Evolutionary conservation across 2,113 vertebrate genomes (phyloP), one percentile per base, ranked within the genome.

Genomic region (Micronisus gabar): DNA sequence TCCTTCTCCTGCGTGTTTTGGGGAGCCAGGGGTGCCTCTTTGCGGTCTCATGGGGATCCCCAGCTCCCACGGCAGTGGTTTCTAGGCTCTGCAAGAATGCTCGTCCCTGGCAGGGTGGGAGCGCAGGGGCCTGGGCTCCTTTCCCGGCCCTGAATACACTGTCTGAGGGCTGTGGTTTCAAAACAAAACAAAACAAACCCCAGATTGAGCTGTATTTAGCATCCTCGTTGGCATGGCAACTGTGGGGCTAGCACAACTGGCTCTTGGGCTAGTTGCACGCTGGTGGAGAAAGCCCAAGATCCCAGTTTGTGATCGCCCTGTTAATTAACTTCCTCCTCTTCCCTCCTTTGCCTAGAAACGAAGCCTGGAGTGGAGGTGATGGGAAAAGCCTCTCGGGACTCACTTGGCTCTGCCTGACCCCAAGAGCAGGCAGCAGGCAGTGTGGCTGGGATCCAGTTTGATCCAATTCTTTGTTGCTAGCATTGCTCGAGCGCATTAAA

Each of bases 321-420:
- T 58, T 91, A 38, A 81, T 70, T 74, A 50, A 95, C 36, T 63
- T 55, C 45, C 25, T 91, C 34, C 40, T 91, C 41, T 94, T 58
- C 23, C 21, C 52, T 8, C 3, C 14, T 43, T 34, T 45, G 7
- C 70, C 41, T 86, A 98, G 97, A 84, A 58, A 48, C 4, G 15
- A 96, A 96, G 26, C 41, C 94, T 58, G 81, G 58, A 85, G 40
- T 15, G n/a, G 90, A 95, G 79, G 41, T 0, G 1, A 70, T 13
- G 29, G 90, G 78, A 81, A 87, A 93, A 61, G 7, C 88, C 45
- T 91, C 90, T 27, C 47, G 70, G 27, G 94, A 96, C 71, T 96
- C 87, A 0, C 55, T 94, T 0, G 78, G 95, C 43, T 97, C 95
- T 15, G 75, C 75, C 75, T 92, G 86, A 95, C 38, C 67, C 12